These are phyloP conservation scores for Hippolais icterina DNA, from an alignment of 2,113 vertebrate genomes.

Conservation along the genomic window DNA sequence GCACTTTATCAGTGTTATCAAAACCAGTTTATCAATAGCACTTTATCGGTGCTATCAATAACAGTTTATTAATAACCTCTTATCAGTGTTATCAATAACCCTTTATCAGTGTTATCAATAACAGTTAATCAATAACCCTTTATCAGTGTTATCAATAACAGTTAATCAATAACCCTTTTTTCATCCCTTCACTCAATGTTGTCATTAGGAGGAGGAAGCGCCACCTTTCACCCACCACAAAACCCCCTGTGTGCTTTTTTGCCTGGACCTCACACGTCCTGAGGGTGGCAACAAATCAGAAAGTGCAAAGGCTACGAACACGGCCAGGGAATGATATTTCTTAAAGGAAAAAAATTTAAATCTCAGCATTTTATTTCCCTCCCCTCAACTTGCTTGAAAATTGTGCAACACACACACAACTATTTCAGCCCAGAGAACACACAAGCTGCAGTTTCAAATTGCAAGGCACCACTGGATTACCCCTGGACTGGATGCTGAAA, in stretches of 20 bases:
- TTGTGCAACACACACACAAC: neutral
- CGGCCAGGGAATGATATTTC: neutral
- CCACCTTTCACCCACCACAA: neutral
- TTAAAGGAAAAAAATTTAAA: neutral
- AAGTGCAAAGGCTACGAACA: neutral
- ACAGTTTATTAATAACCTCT: too few species aligned
- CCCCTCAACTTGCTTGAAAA: neutral
- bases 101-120: neutral
- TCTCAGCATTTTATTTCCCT: neutral
- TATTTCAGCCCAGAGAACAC: neutral
- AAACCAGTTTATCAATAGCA: too few species aligned
- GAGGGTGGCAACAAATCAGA: neutral
- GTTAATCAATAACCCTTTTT: neutral
- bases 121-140: neutral
- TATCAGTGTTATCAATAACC: neutral
- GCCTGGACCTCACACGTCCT: neutral
- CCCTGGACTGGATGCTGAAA: neutral
- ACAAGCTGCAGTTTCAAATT: neutral
- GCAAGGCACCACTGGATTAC: neutral
- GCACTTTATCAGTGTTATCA: neutral
- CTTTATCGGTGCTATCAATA: neutral
- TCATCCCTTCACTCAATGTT: neutral
- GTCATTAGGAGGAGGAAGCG: neutral
- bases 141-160: too few species aligned
- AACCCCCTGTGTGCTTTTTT: accelerated